Conservation (phyloP, 2,113 vertebrate species). For the Garra rufa region DNA sequence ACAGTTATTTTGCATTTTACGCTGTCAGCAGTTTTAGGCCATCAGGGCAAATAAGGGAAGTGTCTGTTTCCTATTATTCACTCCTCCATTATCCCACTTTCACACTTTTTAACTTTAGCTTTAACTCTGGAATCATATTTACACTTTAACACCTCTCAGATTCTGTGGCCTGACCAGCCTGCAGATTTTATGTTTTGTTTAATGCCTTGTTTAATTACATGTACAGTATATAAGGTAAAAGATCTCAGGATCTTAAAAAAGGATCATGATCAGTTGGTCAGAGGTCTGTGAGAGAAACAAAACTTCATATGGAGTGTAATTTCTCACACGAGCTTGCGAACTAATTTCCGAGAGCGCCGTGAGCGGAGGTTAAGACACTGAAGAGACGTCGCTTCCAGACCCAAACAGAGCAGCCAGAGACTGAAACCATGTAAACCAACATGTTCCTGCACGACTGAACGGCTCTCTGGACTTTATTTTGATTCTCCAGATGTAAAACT, state of each 20-base stretch:
- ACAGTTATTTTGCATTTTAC: neutral
- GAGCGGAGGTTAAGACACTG: conserved; percentile 53
- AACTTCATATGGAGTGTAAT: conserved; percentile 52
- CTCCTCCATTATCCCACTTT: conserved; percentile 59
- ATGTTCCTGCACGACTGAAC: neutral
- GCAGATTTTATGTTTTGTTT: too few relatives aligned
- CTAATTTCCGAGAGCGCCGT: conserved; percentile 48
- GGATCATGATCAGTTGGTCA: neutral
- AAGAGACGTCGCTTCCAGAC: conserved; percentile 36
- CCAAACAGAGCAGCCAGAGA: neutral
- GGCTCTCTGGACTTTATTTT: conserved; percentile 72
- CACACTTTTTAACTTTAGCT: conserved; percentile 31
- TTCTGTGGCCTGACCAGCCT: neutral
- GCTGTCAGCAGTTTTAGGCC: conserved; percentile 44
- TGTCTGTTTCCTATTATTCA: conserved; percentile 77
- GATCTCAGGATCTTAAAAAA: neutral
- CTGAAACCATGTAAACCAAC: conserved; percentile 5
- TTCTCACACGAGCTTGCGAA: conserved; percentile 61
- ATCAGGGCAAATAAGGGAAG: conserved; percentile 67
- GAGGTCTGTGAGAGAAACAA: conserved; percentile 42
- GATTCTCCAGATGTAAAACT: conserved; percentile 72
- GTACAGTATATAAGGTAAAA: neutral
- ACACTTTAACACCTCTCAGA: neutral
- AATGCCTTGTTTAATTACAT: too few relatives aligned
- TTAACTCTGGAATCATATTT: neutral